Conservation (phyloP, 2,888 invertebrate genomes). For the Diarsia mendica region DNA sequence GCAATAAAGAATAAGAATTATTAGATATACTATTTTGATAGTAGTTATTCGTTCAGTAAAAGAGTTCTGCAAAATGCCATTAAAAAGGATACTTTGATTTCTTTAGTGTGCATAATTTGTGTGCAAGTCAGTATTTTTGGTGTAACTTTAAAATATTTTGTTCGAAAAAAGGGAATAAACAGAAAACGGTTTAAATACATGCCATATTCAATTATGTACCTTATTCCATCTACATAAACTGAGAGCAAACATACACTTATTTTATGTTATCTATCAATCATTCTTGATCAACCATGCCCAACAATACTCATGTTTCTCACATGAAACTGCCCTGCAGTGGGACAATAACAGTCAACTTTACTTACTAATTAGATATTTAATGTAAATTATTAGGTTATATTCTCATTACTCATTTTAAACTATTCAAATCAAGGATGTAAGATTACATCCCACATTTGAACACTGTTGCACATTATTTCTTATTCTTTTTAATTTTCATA, state of each 20-base stretch:
- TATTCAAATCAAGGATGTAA: conserved; percentile 2
- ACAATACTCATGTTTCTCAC: neutral
- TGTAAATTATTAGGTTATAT: neutral
- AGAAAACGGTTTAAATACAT: too few relatives aligned
- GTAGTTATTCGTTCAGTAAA: too few relatives aligned
- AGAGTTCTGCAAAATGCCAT: too few relatives aligned
- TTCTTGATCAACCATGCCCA: neutral
- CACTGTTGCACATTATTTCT: conserved; percentile 52
- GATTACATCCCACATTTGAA: conserved; percentile 15
- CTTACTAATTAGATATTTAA: neutral
- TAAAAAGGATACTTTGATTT: too few relatives aligned
- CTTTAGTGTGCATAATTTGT: too few relatives aligned
- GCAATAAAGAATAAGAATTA: too few relatives aligned
- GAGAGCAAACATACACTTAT: neutral
- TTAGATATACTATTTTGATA: too few relatives aligned
- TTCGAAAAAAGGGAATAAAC: too few relatives aligned
- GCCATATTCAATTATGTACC: too few relatives aligned
- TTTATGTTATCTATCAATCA: neutral
- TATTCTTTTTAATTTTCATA: conserved; percentile 64
- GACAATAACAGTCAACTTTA: neutral
- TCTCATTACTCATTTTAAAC: neutral
- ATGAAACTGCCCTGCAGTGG: neutral
- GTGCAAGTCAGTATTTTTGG: too few relatives aligned
- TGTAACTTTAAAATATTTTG: too few relatives aligned
- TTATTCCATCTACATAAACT: neutral